A percentile compares a stretch with the other conserved stretches of the same genome.
Evolutionary conservation across 2,113 vertebrate genomes (phyloP).

Genomic region (Hippocampus guttulatus): DNA sequence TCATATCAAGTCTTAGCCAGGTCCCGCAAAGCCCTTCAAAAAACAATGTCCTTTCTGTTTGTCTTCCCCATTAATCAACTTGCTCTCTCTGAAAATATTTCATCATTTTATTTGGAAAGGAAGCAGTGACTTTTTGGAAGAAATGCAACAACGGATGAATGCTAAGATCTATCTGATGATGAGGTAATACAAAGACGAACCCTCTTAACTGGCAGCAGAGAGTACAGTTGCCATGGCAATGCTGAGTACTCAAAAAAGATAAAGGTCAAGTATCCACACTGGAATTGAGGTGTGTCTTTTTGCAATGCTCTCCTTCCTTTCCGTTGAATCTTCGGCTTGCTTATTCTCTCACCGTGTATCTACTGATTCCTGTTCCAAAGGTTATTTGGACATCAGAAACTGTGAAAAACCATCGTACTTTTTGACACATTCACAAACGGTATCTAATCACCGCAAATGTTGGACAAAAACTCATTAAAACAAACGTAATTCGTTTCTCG

Average conservation of each 20-base stretch:
- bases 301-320: background rate
- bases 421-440: constrained; percentile 1
- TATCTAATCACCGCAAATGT: background rate
- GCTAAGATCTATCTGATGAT: constrained; percentile 6
- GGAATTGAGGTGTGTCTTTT: constrained; percentile 28
- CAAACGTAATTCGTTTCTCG: constrained; percentile 20
- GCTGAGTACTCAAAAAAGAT: constrained; percentile 30
- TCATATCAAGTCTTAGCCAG: constrained; percentile 24
- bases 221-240: constrained; percentile 55
- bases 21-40: constrained; percentile 5
- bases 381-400: background rate
- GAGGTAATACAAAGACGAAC: constrained; percentile 11
- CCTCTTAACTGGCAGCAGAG: constrained; percentile 28
- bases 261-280: constrained; percentile 60
- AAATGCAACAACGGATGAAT: background rate
- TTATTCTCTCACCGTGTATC: background rate
- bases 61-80: background rate
- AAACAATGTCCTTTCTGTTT: constrained; percentile 11
- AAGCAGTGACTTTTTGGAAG: background rate
- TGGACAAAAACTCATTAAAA: constrained; percentile 3
- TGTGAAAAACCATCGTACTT: background rate
- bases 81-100: background rate
- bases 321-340: background rate
- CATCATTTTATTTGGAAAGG: background rate
- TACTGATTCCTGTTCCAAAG: background rate